Evolutionary conservation across 2,797 vertebrate species (phyloP), one percentile per base, ranked within the genome.

Genomic region (Apodemus agrarius): DNA sequence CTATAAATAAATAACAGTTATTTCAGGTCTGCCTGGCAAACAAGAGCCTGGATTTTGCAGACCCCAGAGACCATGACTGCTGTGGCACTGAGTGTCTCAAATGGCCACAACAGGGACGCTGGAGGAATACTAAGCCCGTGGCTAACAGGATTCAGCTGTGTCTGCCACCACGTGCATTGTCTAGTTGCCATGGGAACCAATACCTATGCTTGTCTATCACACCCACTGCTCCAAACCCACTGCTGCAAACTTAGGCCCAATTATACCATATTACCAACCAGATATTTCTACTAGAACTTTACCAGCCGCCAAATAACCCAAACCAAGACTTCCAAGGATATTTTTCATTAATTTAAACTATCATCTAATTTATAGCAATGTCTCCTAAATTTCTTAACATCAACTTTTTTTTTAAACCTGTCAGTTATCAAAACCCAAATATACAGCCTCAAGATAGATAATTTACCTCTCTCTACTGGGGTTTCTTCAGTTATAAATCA

Each of bases 1-100:
- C 96, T 96, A 94, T 93, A 97, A 97, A 98, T 98, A 98, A 98
- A 97, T 96, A 98, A 98, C 92, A 95, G 95, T 96, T 96, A 96
- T 96, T 97, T 96, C 94, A 97, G 94, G 92, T 96, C 92, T 94
- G 93, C 92, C 94, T 93, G 57, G 86, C 83, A 95, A 97, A 95
- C 92, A 95, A 96, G 85, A 0, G 5, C 40, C 37, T 69, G 59
- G 82, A 93, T 96, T 96, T 94, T 54, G 43, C 37, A 94, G 89
- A 82, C 96, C 96, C 96, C 90, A 43, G 96, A 96, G 96, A 97
- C 72, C 4, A 5, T 16, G 84, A 83, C 49, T 74, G 92, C 29
- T 22, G n/a, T 0, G 69, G 69, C 17, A 19, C 80, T 88, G 89
- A 95, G 84, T 3, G 83, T 93, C 93, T 97, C 92, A 82, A 92